Base-by-base conservation (phyloP, 2,888 invertebrate species). In the Cryptus viduatorius region DNA sequence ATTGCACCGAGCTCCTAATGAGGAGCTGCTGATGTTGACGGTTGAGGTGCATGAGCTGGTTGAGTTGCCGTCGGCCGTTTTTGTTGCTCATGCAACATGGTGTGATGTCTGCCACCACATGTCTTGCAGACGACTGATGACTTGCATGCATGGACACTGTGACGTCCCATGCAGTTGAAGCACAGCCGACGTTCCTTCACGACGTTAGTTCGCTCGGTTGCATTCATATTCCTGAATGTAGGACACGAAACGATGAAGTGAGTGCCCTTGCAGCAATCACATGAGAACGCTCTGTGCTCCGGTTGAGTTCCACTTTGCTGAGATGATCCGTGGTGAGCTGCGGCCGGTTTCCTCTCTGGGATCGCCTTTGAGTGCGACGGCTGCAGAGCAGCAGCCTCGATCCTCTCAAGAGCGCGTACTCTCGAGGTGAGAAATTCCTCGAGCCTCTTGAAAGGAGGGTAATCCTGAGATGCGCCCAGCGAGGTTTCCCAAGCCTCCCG, bases 101-200 rank as follows among this genome's bases (percentile, higher is more conserved):
- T 68, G 56, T 77, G 78, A 44, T 81, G 77, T 31, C 46, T 71
- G 1, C 61, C 31, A 7, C 31, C 29, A 59, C 75, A 79, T 16
- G 10, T 12, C n/a, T 31, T 64, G 53, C 82, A 82, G 0, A 12
- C 4, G 4, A 37, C 53, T 4, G 44, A 12, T 8, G 61, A 59
- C 0, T 31, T 4, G 16, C 81, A 84, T 1, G 48, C 10, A 0
- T 5, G 1, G 3, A 42, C 19, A 10, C 5, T 19, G 50, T 79
- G 68, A n/a, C 48, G 68, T 14, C 84, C 71, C 10, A 84, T 31
- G 44, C 84, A 79, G 37, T 82, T 84, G 44, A 64, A 79, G 12
- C 82, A 82, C 4, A 73, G 53, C 2, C 73, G 24, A 1, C 61
- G 10, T 4, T 37, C 14, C 1, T n/a, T 42, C 0, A 65, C 78